Percentiles rank a stretch among this genome's conserved stretches.
These are phyloP conservation scores for Synanceia verrucosa DNA, from an alignment of 2,797 vertebrate species.

Conservation along the genomic window DNA sequence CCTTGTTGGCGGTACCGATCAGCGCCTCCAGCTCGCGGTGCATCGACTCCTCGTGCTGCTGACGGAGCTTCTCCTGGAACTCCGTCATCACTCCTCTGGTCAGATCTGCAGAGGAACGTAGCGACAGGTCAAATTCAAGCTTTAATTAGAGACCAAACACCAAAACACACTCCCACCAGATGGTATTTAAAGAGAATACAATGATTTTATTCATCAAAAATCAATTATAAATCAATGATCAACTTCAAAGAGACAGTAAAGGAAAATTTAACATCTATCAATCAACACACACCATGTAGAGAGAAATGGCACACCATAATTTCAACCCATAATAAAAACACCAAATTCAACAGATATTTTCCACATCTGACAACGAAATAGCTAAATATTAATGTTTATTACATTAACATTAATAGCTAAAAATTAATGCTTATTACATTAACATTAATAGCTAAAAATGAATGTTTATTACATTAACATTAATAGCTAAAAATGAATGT, in stretches of 20 bases:
- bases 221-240: no score
- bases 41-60: constrained; percentile 94
- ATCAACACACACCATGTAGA: not conserved
- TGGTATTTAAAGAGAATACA: not conserved
- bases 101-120: constrained; percentile 89
- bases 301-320: accelerated
- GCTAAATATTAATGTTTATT: no score
- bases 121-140: no score
- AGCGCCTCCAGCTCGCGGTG: constrained; percentile 92
- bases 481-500: no score
- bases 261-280: not conserved
- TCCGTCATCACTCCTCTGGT: constrained; percentile 87
- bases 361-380: no score
- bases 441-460: no score
- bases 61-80: constrained; percentile 95
- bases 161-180: not conserved
- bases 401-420: no score
- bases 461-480: no score
- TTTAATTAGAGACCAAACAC: not conserved
- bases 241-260: not conserved
- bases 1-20: constrained; percentile 77
- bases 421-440: no score
- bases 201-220: no score
- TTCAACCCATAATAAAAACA: not conserved
- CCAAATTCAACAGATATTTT: not conserved